Conservation (phyloP, 2,797 vertebrate genomes). For the Micropoecilia bifurca region DNA sequence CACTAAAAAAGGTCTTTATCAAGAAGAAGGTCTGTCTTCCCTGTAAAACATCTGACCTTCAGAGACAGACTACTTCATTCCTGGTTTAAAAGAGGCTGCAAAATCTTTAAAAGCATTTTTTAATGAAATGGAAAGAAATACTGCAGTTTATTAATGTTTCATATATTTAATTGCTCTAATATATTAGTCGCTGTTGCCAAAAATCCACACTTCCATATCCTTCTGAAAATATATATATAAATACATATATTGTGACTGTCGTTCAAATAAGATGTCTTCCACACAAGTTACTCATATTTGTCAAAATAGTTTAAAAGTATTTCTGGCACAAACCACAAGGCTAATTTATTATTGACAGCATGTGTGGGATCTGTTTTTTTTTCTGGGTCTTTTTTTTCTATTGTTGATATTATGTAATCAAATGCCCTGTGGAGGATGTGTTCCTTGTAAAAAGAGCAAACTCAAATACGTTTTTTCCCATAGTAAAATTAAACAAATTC, state of each 20-base stretch:
- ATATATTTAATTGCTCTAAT: not conserved
- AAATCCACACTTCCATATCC: not conserved
- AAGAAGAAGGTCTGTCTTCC: not conserved
- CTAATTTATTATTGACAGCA: not conserved
- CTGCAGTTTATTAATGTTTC: not conserved
- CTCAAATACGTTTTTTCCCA: not conserved
- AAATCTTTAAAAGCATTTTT: not conserved
- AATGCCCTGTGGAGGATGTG: not conserved
- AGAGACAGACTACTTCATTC: not conserved
- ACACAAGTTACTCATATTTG: not conserved
- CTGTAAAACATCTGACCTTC: not conserved
- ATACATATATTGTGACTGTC: not conserved
- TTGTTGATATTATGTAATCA: constrained; percentile 2
- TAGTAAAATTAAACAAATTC: not conserved
- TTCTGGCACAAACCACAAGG: not conserved
- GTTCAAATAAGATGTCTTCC: not conserved
- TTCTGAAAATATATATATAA: not conserved
- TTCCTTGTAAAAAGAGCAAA: not conserved
- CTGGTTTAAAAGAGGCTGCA: not conserved
- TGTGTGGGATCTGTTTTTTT: not conserved
- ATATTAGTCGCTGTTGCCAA: not conserved
- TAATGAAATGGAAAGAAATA: not conserved
- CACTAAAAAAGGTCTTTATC: not conserved
- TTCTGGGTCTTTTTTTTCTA: not conserved
- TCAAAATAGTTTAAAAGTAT: not conserved